Evolutionary conservation across 2,797 vertebrate genomes (phyloP), one percentile per base, ranked within the genome.

Genomic region (Squalus acanthias): DNA sequence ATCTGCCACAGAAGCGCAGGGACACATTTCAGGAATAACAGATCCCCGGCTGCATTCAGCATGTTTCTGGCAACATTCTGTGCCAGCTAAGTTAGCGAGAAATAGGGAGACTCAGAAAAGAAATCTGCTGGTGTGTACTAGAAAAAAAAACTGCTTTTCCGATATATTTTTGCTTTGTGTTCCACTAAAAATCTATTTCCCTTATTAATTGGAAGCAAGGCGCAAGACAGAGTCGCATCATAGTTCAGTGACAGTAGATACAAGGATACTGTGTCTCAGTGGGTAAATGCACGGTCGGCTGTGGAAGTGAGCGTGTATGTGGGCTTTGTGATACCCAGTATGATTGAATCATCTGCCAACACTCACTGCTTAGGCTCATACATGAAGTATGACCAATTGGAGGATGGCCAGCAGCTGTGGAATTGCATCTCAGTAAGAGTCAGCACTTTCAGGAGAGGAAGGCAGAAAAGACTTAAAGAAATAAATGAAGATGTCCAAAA

Each of bases 381-480:
- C 53, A 89, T 12, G 50, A 89, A 89, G 87, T 12, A 89, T 60
- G 87, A 33, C 57, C 87, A 60, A 89, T 57, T 88, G 20, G 53
- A 22, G n/a, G 82, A 46, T 24, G 22, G 87, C 57, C 57, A 89
- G 53, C 87, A 60, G 53, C 87, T 89, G 87, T 89, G 53, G 10
- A 33, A 60, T 60, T 89, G 87, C 53, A 60, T 89, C 89, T 67
- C 33, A 65, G 89, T 60, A 39, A 92, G 89, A 92, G 63, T 67
- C 63, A 92, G 17, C 89, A 65, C 33, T 92, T 92, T 67, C 89
- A 67, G 17, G 63, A 65, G 33, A 39, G 63, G 89, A 39, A 39
- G 60, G 63, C 89, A 65, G 60, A 92, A 92, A 65, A n/a, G 89
- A n/a, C 89, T 65, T 92, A 92, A n/a, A 89, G 39, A 60, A 82